Evolutionary conservation across 1,140 invertebrate species (phyloP).

Genomic region (Sminthurinus signatus): DNA sequence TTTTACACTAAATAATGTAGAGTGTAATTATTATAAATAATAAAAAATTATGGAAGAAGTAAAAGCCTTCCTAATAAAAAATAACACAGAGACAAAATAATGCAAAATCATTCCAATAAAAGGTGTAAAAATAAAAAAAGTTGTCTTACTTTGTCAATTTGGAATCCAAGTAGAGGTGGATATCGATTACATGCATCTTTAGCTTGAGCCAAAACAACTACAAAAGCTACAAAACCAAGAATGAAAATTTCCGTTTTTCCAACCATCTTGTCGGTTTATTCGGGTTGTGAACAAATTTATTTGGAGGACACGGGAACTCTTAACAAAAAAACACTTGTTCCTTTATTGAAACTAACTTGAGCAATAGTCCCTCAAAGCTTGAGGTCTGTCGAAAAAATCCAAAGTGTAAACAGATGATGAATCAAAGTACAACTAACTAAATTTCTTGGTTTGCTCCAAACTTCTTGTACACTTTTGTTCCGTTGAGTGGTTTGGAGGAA

Average conservation of each 20-base stretch:
- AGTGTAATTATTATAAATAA: background rate
- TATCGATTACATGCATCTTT: slow-evolving; percentile 38
- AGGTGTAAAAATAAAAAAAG: too few relatives aligned
- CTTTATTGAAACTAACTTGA: background rate
- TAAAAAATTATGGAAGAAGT: background rate
- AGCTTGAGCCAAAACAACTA: slow-evolving; percentile 3
- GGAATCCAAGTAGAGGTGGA: slow-evolving; percentile 39
- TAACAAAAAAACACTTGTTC: background rate
- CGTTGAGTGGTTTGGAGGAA: background rate
- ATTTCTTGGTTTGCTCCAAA: too few relatives aligned
- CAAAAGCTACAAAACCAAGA: background rate
- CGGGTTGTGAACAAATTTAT: background rate
- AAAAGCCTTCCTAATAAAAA: too few relatives aligned
- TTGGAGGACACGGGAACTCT: background rate
- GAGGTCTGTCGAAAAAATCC: too few relatives aligned
- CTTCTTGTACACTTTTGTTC: background rate
- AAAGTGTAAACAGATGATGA: too few relatives aligned
- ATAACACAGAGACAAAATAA: background rate
- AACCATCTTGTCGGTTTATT: background rate
- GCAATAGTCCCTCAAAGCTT: too few relatives aligned
- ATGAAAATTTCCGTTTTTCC: background rate
- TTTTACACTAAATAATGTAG: background rate
- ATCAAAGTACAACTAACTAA: too few relatives aligned
- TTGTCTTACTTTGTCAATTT: slow-evolving; percentile 37
- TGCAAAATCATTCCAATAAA: background rate